Percentiles rank a stretch among this genome's conserved stretches.
phyloP scores from a whole-genome alignment of 2,113 vertebrate species.

The Diphyllodes magnificus region DNA sequence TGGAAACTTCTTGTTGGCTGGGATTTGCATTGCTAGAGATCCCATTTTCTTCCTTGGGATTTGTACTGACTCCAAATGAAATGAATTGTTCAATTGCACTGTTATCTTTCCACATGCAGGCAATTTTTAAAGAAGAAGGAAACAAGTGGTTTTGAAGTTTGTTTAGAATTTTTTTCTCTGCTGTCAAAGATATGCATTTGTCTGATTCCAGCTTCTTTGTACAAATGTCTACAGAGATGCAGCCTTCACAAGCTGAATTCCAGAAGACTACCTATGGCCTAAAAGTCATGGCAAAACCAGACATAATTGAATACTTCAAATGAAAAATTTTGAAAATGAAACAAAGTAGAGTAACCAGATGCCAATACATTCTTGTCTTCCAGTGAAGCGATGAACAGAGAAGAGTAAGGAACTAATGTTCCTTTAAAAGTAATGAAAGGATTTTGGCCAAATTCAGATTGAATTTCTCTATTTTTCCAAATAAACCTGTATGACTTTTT shows the following conservation, averaged over 20 bases:
- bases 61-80: not conserved
- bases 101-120: not conserved
- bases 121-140: not conserved
- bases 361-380: not conserved
- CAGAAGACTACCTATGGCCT: not conserved
- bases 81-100: not conserved
- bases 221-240: not conserved
- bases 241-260: not conserved
- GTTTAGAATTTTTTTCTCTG: not conserved
- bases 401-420: not conserved
- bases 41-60: not conserved
- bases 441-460: not conserved
- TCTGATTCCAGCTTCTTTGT: not conserved
- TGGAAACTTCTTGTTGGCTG: not conserved
- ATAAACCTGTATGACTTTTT: not conserved
- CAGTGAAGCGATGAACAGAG: not conserved
- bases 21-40: not conserved
- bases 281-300: not conserved
- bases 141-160: not conserved
- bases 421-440: not conserved
- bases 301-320: not conserved
- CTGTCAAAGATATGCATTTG: not conserved
- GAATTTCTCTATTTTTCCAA: not conserved
- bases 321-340: not conserved
- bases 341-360: not conserved